Conservation (phyloP, 2,888 invertebrate genomes). For the Linnaemya tessellans region DNA sequence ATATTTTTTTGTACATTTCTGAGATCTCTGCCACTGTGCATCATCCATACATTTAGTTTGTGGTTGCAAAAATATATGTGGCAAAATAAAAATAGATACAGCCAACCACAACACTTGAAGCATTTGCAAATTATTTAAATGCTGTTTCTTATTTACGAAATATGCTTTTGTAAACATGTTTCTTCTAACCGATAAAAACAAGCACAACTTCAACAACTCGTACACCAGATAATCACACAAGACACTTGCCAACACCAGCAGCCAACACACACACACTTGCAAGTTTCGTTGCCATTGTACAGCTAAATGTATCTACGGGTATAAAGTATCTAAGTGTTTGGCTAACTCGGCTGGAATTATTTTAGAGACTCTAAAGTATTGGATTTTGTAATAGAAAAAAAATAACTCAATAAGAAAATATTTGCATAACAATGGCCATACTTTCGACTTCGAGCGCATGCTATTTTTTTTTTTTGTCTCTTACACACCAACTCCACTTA, state of each 20-base stretch:
- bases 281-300: neutral
- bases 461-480: neutral
- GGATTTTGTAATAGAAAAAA: slow-evolving; percentile 40
- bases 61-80: slow-evolving; percentile 36
- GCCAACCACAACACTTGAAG: slow-evolving; percentile 58
- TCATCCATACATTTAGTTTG: slow-evolving; percentile 29
- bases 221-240: slow-evolving; percentile 54
- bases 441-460: slow-evolving; percentile 47
- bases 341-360: slow-evolving; percentile 5
- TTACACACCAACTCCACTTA: neutral
- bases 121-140: slow-evolving; percentile 74
- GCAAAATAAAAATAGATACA: slow-evolving; percentile 2
- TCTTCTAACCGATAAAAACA: slow-evolving; percentile 59
- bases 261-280: slow-evolving; percentile 4
- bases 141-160: slow-evolving; percentile 70
- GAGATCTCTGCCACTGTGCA: slow-evolving; percentile 50
- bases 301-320: neutral
- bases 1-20: no score
- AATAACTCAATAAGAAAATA: slow-evolving; percentile 60
- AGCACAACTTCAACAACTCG: slow-evolving; percentile 34
- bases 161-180: slow-evolving; percentile 68
- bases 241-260: slow-evolving; percentile 37
- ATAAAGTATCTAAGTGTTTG: slow-evolving; percentile 11
- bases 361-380: slow-evolving; percentile 25
- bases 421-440: slow-evolving; percentile 70